phyloP scores from a whole-genome alignment of 2,888 invertebrate species.

The Aspidiotus destructor region DNA sequence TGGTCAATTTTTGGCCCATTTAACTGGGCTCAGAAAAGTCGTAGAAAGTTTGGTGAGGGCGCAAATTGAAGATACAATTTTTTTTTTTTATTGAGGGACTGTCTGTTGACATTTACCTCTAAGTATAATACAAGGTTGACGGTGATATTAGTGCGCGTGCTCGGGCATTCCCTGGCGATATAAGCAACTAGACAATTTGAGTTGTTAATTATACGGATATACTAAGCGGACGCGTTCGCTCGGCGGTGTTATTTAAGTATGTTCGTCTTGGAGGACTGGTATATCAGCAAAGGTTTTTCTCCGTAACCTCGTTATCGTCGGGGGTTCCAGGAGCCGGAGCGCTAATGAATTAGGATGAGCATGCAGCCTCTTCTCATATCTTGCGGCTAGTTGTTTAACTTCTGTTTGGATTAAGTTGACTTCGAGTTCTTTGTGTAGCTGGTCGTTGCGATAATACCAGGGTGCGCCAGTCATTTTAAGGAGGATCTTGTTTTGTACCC shows the following conservation, averaged over 20 bases:
- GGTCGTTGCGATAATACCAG: constrained; percentile 21
- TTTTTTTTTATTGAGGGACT: background rate
- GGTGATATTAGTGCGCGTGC: background rate
- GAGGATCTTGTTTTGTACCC: constrained; percentile 16
- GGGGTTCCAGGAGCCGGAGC: background rate
- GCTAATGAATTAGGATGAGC: background rate
- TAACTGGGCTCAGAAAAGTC: too few species aligned
- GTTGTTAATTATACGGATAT: background rate
- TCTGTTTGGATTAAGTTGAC: background rate
- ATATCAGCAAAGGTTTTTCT: background rate
- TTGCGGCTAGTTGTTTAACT: constrained; percentile 2
- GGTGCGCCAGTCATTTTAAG: constrained; percentile 16
- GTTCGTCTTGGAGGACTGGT: background rate
- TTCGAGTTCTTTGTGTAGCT: constrained; percentile 21
- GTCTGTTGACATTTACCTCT: too few species aligned
- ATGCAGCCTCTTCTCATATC: background rate
- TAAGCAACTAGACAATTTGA: background rate
- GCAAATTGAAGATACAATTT: too few species aligned
- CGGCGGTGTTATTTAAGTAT: background rate
- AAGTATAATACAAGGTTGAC: background rate
- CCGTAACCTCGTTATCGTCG: background rate
- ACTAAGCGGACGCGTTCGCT: background rate
- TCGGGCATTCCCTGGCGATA: background rate
- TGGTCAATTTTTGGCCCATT: too few species aligned
- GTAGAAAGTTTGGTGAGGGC: too few species aligned